phyloP scores from a whole-genome alignment of 1,140 invertebrate genomes.

The Capitella teleta region DNA sequence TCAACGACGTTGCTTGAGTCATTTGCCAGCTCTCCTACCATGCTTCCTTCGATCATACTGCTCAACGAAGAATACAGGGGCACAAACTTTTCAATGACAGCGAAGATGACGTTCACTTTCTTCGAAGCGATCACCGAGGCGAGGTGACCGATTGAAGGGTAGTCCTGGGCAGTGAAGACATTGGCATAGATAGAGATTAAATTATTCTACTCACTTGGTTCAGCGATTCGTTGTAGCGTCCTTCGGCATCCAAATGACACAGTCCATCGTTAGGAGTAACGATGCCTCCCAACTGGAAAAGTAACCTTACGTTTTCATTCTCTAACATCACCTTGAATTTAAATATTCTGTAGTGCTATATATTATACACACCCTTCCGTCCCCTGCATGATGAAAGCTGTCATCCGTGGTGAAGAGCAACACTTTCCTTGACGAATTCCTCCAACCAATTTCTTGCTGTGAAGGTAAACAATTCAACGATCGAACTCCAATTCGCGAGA shows the following conservation, averaged over 20 bases:
- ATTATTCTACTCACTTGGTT: conserved; percentile 38
- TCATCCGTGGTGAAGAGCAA: conserved; percentile 96
- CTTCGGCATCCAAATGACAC: conserved; percentile 64
- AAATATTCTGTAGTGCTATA: no score
- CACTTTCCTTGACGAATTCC: conserved; percentile 78
- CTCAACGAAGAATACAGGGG: conserved; percentile 71
- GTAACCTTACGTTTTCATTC: no score
- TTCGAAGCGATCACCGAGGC: conserved; percentile 81
- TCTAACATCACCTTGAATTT: no score
- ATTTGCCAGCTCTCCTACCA: conserved; percentile 67
- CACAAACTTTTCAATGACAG: conserved; percentile 79
- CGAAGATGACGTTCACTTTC: conserved; percentile 94
- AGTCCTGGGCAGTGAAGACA: no score
- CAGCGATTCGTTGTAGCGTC: conserved; percentile 61
- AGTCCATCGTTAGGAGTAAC: conserved; percentile 84
- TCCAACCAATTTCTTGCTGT: conserved; percentile 56
- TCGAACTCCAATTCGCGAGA: no score
- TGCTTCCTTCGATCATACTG: conserved; percentile 54
- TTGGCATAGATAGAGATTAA: no score
- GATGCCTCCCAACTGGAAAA: conserved; percentile 76
- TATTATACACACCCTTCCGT: conserved; percentile 65
- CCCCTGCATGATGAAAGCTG: conserved; percentile 94
- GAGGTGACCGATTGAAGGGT: conserved; percentile 87
- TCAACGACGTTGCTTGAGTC: conserved; percentile 90
- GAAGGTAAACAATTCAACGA: no score